Evolutionary conservation across 2,888 invertebrate species (phyloP), one percentile per base, ranked within the genome.

Genomic region (Sesia bembeciformis): DNA sequence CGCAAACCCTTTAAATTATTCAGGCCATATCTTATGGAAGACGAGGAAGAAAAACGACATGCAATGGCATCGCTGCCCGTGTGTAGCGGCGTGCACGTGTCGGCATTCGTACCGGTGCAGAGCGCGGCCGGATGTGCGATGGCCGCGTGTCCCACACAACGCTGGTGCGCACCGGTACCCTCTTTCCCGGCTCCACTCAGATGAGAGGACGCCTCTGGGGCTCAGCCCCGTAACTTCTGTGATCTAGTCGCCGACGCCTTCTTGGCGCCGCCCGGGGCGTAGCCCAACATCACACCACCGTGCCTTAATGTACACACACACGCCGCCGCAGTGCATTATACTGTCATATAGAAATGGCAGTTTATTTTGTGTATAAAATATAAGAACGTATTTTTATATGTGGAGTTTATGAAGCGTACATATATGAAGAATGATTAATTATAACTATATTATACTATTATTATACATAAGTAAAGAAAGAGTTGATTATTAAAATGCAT

Each of bases 11-110:
- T 94, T 65, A 95, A 95, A 74, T 82, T 95, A 49, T 95, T 95
- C 81, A 93, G 95, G 72, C 95, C 95, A 40, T 95, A 95, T 76
- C 86, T 94, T 53, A 89, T 94, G 60, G 94, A 93, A 67, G 91
- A 93, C 50, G 90, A 91, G 50, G 90, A 91, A 56, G 90, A 80
- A 53, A 89, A 74, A 60, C 68, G 78, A 60, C 81, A 83, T 38
- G 71, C 79, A 7, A 63, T 82, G 53, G 85, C 85, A 41, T 82
- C 83, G 7, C 67, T 84, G 61, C 84, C 84, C 3, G 84, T 82
- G 56, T 70, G 74, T 39, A 70, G 67, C 58, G 82, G 84, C 59
- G 70, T 76, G 60, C 80, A 84, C 74, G 78, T 85, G 72, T 84
- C 87, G 55, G 90, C 87, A 58, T 89, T 90, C 77, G 82, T 84